phyloP scores from a whole-genome alignment of 1,140 invertebrate genomes.

The Philotrypesis tridentata region DNA sequence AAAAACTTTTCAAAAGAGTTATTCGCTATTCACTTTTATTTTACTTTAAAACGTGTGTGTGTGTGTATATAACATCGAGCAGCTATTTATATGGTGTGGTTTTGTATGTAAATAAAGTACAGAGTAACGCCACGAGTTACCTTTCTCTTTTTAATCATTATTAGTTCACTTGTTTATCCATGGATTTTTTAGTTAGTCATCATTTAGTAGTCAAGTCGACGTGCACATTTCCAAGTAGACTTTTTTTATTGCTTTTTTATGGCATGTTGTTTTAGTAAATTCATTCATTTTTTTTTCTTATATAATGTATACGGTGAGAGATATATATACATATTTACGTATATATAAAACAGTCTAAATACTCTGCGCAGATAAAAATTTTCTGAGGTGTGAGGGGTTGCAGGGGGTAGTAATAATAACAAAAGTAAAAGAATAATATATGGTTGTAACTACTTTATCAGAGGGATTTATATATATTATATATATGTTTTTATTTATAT shows the following conservation, averaged over 20 bases:
- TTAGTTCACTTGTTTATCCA: neutral
- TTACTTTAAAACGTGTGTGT: neutral
- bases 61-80: neutral
- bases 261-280: neutral
- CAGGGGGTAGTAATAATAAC: neutral
- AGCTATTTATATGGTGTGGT: neutral
- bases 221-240: constrained; percentile 49
- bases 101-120: neutral
- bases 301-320: no score
- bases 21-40: neutral
- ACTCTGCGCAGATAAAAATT: neutral
- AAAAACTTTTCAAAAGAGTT: neutral
- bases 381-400: neutral
- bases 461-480: neutral
- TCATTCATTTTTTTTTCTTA: neutral
- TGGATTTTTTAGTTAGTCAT: neutral
- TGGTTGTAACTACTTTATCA: neutral
- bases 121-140: neutral
- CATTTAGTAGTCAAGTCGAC: constrained; percentile 28
- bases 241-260: neutral
- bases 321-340: neutral
- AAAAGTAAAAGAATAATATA: constrained; percentile 21
- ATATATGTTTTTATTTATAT: no score
- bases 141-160: neutral
- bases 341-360: neutral